Percentiles rank a stretch among this genome's conserved stretches.
Evolutionary conservation across 2,113 vertebrate genomes (phyloP).

Genomic region (Pagrus major): DNA sequence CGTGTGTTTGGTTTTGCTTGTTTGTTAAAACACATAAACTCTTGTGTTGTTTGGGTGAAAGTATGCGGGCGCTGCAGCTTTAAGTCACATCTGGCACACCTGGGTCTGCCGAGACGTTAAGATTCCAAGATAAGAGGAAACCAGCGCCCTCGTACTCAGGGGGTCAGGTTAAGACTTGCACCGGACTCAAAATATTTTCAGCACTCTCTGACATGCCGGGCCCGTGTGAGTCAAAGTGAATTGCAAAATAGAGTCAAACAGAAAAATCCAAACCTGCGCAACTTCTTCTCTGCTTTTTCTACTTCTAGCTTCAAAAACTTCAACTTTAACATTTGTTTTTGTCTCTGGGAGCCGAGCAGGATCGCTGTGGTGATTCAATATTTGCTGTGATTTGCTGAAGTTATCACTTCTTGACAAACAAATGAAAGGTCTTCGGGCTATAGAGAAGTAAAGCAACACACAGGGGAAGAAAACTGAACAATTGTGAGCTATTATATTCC

Average conservation of each 20-base stretch:
- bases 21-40: background rate
- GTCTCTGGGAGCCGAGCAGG: background rate
- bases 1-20: background rate
- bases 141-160: slow-evolving; percentile 12
- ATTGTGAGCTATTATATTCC: background rate
- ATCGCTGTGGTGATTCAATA: background rate
- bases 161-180: slow-evolving; percentile 77
- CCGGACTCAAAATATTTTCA: slow-evolving; percentile 57
- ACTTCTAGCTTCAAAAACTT: background rate
- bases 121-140: slow-evolving; percentile 61
- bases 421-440: background rate
- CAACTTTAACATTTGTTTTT: background rate
- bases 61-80: background rate
- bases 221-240: background rate
- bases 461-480: background rate
- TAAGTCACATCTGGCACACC: slow-evolving; percentile 46
- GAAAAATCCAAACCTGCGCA: background rate
- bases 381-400: no score
- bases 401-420: background rate
- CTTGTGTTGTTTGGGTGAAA: background rate
- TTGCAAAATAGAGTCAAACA: slow-evolving; percentile 24
- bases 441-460: background rate
- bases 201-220: slow-evolving; percentile 47
- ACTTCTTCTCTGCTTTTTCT: background rate
- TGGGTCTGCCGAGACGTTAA: slow-evolving; percentile 55